A percentile compares a stretch with the other conserved stretches of the same genome.
These are phyloP conservation scores for Thamnaconus septentrionalis DNA, from an alignment of 2,113 vertebrate genomes.

Conservation along the genomic window DNA sequence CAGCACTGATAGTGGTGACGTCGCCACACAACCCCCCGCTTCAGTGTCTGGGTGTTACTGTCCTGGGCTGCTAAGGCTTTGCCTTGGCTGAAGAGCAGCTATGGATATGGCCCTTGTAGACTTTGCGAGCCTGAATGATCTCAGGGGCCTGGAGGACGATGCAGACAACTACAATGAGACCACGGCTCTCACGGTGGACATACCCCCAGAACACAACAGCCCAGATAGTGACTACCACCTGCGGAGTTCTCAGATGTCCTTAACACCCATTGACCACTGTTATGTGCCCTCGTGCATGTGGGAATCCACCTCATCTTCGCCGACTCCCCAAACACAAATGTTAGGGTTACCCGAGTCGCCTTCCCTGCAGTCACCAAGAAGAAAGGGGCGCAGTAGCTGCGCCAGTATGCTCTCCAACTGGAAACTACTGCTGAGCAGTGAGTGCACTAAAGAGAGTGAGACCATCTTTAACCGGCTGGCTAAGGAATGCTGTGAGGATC, in stretches of 20 bases:
- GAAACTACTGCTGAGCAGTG: conserved; percentile 80
- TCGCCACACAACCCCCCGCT: conserved; percentile 10
- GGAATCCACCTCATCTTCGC: conserved; percentile 53
- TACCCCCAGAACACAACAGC: conserved; percentile 48
- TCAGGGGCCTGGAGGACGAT: conserved; percentile 68
- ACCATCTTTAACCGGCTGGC: conserved; percentile 82
- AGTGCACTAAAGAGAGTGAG: conserved; percentile 81
- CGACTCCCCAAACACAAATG: conserved; percentile 43
- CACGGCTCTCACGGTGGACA: conserved; percentile 64
- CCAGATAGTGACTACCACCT: conserved; percentile 34
- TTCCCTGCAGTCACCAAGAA: conserved; percentile 31
- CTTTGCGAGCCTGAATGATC: conserved; percentile 84
- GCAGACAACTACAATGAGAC: conserved; percentile 76
- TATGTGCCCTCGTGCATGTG: conserved; percentile 47
- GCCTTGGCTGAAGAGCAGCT: conserved; percentile 68
- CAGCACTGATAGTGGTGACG: conserved; percentile 14
- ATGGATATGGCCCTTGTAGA: conserved; percentile 92
- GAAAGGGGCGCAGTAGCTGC: conserved; percentile 74
- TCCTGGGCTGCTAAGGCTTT: conserved; percentile 37
- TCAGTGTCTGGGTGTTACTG: conserved; percentile 14
- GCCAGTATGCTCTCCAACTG: conserved; percentile 86
- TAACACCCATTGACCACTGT: conserved; percentile 28
- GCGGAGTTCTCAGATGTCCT: conserved; percentile 21
- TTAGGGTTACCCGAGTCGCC: conserved; percentile 58
- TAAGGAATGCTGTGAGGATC: conserved; percentile 80